A percentile compares a stretch with the other conserved stretches of the same genome.
Conservation (phyloP, 2,797 vertebrate genomes). For the Melanotaenia maccullochi region DNA sequence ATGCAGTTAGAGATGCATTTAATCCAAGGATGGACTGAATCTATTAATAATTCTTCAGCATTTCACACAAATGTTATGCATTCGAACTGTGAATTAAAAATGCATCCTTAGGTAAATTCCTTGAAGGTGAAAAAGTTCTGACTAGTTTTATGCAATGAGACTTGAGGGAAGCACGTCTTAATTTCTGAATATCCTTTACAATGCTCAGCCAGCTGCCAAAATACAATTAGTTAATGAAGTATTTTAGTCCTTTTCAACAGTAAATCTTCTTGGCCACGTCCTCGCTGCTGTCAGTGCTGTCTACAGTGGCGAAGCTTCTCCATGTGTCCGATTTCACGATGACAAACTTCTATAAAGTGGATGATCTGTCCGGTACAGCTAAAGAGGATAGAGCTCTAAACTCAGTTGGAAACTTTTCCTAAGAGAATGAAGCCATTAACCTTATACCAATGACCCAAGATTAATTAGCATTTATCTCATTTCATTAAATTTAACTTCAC, state of each 20-base stretch:
- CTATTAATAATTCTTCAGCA: neutral
- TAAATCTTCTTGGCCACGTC: neutral
- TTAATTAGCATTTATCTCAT: slow-evolving; percentile 61
- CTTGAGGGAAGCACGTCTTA: neutral
- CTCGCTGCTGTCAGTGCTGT: neutral
- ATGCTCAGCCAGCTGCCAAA: slow-evolving; percentile 13
- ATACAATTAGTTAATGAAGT: slow-evolving; percentile 22
- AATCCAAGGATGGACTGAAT: slow-evolving; percentile 1
- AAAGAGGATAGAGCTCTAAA: neutral
- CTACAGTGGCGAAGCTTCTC: neutral
- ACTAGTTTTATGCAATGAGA: neutral
- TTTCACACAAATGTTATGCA: too few relatives aligned
- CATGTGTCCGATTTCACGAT: slow-evolving; percentile 34
- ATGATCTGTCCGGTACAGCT: neutral
- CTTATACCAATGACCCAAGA: slow-evolving; percentile 41
- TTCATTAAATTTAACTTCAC: slow-evolving; percentile 52
- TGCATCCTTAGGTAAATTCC: slow-evolving; percentile 16
- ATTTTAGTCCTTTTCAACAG: slow-evolving; percentile 7
- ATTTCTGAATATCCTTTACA: slow-evolving; percentile 23
- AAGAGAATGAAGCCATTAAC: slow-evolving; percentile 47
- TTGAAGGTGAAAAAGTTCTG: slow-evolving; percentile 34
- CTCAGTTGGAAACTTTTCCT: slow-evolving; percentile 26
- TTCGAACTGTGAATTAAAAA: slow-evolving; percentile 33
- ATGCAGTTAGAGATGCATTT: neutral
- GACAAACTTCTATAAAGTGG: slow-evolving; percentile 13